Evolutionary conservation across 2,888 invertebrate species (phyloP).

Genomic region (Drosophila kokeensis): DNA sequence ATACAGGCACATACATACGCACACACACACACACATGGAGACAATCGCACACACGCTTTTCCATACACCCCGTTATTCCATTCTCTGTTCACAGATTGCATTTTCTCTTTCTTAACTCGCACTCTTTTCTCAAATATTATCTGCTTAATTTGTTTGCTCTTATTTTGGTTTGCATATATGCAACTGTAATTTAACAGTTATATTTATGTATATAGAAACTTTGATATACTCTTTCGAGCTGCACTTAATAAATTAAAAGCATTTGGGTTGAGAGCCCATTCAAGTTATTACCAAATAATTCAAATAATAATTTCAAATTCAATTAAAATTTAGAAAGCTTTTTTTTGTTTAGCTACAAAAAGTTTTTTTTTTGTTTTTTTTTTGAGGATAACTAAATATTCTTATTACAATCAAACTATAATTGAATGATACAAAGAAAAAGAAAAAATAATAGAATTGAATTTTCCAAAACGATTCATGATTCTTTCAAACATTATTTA

Average conservation of each 20-base stretch:
- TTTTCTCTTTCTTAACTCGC: neutral
- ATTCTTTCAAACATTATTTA: neutral
- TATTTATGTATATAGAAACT: neutral
- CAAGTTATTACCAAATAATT: neutral
- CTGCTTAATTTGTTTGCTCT: neutral
- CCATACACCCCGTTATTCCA: neutral
- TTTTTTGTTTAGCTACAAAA: too few species aligned
- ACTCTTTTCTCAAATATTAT: neutral
- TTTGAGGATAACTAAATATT: too few species aligned
- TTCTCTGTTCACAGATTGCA: neutral
- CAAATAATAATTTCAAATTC: neutral
- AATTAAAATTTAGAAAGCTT: neutral
- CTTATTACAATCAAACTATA: neutral
- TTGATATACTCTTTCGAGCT: neutral
- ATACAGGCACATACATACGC: neutral
- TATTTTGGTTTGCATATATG: neutral
- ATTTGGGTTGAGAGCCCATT: neutral
- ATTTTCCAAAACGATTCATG: neutral
- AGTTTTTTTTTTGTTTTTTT: too few species aligned
- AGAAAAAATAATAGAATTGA: neutral
- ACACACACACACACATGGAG: neutral
- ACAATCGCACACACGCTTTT: neutral
- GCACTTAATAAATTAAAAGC: neutral
- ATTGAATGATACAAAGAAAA: neutral
- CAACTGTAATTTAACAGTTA: neutral